Conservation (phyloP, 1,140 invertebrate species). For the Drosophila triauraria region DNA sequence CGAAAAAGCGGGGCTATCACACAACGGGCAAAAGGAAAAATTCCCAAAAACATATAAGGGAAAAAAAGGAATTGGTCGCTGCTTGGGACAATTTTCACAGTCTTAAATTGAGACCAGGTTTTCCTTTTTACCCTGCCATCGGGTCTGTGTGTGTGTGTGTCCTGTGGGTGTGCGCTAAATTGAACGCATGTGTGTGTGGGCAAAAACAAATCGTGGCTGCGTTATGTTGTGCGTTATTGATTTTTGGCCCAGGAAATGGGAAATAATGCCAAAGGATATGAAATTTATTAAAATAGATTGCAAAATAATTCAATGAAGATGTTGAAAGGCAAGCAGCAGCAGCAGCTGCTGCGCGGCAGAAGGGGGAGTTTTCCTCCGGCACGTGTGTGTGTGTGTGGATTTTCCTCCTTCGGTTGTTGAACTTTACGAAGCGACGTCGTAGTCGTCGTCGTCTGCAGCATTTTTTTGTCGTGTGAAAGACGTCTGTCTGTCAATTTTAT, state of each 20-base stretch:
- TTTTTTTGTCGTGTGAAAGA: slow-evolving; percentile 32
- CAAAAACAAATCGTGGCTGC: slow-evolving; percentile 62
- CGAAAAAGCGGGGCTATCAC: slow-evolving; percentile 11
- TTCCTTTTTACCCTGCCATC: slow-evolving; percentile 11
- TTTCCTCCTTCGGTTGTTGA: slow-evolving; percentile 65
- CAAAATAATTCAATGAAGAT: slow-evolving; percentile 77
- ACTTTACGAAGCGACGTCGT: slow-evolving; percentile 38
- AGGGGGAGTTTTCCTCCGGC: slow-evolving; percentile 2
- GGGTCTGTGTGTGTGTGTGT: slow-evolving; percentile 4
- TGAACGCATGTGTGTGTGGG: slow-evolving; percentile 37
- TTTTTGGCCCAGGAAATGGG: slow-evolving; percentile 60
- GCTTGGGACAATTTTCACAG: slow-evolving; percentile 41
- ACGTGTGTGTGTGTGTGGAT: slow-evolving; percentile 5
- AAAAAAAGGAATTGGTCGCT: slow-evolving; percentile 30
- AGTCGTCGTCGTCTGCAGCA: slow-evolving; percentile 25
- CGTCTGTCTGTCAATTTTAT: slow-evolving; percentile 67
- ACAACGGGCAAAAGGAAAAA: slow-evolving; percentile 8
- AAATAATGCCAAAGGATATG: slow-evolving; percentile 72
- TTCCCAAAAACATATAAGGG: slow-evolving; percentile 23
- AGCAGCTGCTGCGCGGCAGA: slow-evolving; percentile 6
- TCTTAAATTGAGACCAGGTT: slow-evolving; percentile 47
- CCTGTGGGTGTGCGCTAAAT: slow-evolving; percentile 26
- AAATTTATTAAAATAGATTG: slow-evolving; percentile 78
- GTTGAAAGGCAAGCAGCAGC: slow-evolving; percentile 37
- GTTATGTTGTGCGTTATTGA: slow-evolving; percentile 70